Evolutionary conservation across 2,797 vertebrate species (phyloP), one percentile per base, ranked within the genome.

Genomic region (Petrocephalus sullivani): DNA sequence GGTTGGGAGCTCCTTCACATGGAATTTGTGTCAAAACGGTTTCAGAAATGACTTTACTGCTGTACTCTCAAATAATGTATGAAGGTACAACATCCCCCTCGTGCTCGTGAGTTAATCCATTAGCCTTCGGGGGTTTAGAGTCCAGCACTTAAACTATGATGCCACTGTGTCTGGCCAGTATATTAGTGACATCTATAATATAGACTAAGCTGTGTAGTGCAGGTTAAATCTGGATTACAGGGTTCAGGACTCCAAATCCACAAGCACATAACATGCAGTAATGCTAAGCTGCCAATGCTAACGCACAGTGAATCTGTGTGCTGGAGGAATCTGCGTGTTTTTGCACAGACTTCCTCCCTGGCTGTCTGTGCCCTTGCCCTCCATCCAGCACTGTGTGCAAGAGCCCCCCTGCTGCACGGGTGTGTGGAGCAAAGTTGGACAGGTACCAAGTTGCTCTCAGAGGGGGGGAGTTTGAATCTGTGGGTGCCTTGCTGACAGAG

Each of bases 381-480:
- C 28, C 33, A 71, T 71, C 4, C 28, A 71, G 23, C 28, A 37
- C 67, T 71, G 23, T 8, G 33, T 81, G 41, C 14, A n/a, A n/a
- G 6, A 81, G 75, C 19, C 41, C 75, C 75, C 19, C 75, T 21
- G 75, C 37, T 81, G 41, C 41, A 49, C 19, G 0, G 75, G 75
- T n/a, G 75, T 81, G 75, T 81, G 75, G 46, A 21, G 37, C 41
- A 21, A 81, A 81, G 75, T 49, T 81, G 75, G 75, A 81, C 75
- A 49, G 16, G 41, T 49, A 81, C 41, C 75, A 81, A 81, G 41
- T 81, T 7, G 41, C 19, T 8, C 41, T 46, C 75, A n/a, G 41
- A 81, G 75, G 41, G 75, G 14, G 41, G 75, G 41, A 19, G 37
- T 19, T n/a, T 78, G 41, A 81, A 81, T 37, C 75, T 10, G 75